Conservation (phyloP, 2,797 vertebrate species). For the Sebastes elongatus region DNA sequence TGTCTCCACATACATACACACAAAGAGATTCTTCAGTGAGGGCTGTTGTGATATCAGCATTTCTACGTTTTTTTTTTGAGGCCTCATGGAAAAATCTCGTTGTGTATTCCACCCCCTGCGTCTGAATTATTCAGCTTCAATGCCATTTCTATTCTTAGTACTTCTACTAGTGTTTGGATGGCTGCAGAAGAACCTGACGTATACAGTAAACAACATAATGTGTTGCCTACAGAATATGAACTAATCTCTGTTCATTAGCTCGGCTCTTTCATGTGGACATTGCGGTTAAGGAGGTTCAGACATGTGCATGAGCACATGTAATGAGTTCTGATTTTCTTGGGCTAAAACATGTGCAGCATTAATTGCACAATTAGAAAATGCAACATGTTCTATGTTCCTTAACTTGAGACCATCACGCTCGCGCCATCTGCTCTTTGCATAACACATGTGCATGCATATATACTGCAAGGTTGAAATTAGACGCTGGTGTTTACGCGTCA, state of each 20-base stretch:
- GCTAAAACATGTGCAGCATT: neutral
- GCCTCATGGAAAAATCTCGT: conserved; percentile 44
- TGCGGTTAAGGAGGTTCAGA: neutral
- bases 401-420: neutral
- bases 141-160: conserved; percentile 70
- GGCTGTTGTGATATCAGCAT: conserved; percentile 30
- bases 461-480: conserved; percentile 9
- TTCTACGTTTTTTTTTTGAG: conserved; percentile 16
- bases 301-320: neutral
- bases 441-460: neutral
- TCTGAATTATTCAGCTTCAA: conserved; percentile 76
- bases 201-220: conserved; percentile 11
- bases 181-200: conserved; percentile 10
- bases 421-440: conserved; percentile 10
- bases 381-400: conserved; percentile 9
- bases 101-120: conserved; percentile 63
- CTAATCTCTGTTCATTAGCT: neutral
- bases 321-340: conserved; percentile 6
- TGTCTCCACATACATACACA: neutral
- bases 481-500: conserved; percentile 29
- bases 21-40: neutral
- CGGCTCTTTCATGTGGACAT: neutral
- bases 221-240: neutral
- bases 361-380: conserved; percentile 18
- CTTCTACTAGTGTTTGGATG: conserved; percentile 55